A percentile compares a stretch with the other conserved stretches of the same genome.
These are phyloP conservation scores for Himalopsyche tibetana DNA, from an alignment of 2,888 invertebrate genomes.

Conservation along the genomic window DNA sequence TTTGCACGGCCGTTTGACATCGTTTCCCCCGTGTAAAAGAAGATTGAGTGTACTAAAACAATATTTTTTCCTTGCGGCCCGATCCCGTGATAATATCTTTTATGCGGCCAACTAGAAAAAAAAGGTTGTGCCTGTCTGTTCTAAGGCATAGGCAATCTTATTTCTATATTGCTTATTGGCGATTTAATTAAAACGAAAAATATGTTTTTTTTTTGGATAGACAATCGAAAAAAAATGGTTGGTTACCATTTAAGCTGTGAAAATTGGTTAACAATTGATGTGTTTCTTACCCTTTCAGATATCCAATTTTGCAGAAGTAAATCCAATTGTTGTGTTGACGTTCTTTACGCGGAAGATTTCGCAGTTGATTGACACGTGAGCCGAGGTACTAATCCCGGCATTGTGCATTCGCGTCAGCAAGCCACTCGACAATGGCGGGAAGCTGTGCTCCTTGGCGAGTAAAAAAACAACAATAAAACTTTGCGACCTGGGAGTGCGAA, in stretches of 20 bases:
- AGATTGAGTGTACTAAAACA: too few relatives aligned
- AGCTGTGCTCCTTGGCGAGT: background rate
- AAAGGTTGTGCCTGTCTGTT: too few relatives aligned
- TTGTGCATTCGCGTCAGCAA: constrained; percentile 53
- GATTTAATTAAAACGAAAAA: too few relatives aligned
- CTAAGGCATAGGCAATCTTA: too few relatives aligned
- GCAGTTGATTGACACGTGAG: constrained; percentile 56
- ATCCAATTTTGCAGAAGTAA: constrained; percentile 26
- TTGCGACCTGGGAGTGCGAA: constrained; percentile 21
- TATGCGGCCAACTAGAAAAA: too few relatives aligned
- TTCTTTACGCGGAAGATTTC: constrained; percentile 34
- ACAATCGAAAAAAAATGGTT: too few relatives aligned
- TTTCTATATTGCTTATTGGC: too few relatives aligned
- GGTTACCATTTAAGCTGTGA: background rate
- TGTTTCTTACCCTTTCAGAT: constrained; percentile 22
- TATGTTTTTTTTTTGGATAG: too few relatives aligned
- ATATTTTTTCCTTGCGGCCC: too few relatives aligned
- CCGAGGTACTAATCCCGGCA: constrained; percentile 55
- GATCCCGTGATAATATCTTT: too few relatives aligned
- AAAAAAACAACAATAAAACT: constrained; percentile 7
- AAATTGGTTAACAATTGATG: background rate
- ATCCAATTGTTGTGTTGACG: constrained; percentile 18
- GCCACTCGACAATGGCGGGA: constrained; percentile 51
- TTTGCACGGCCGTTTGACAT: too few relatives aligned
- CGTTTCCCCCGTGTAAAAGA: too few relatives aligned